A percentile compares a stretch with the other conserved stretches of the same genome.
Evolutionary conservation across 2,797 vertebrate genomes (phyloP).

Genomic region (Leptoclinus maculatus): DNA sequence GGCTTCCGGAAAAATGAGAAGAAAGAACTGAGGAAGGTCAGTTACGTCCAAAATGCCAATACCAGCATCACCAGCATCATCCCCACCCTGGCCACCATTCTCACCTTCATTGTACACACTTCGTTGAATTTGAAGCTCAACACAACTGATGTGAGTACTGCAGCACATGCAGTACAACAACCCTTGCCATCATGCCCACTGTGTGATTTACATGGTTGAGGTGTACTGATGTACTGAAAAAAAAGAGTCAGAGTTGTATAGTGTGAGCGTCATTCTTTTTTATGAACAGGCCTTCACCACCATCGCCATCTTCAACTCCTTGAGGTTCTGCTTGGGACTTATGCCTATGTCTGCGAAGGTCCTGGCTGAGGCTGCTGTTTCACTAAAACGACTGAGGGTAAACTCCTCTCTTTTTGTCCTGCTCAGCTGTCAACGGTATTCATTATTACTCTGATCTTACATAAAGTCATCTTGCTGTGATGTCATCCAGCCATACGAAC

Average conservation of each 20-base stretch:
- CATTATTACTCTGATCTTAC: background rate
- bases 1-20: constrained; percentile 83
- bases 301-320: constrained; percentile 86
- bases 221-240: background rate
- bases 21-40: constrained; percentile 73
- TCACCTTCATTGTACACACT: constrained; percentile 86
- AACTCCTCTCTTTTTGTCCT: constrained; percentile 6
- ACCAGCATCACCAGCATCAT: constrained; percentile 73
- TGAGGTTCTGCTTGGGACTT: constrained; percentile 84
- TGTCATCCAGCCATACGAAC: background rate
- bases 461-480: background rate
- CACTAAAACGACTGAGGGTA: constrained; percentile 86
- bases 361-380: constrained; percentile 82
- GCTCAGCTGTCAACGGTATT: no score
- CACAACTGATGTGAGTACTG: constrained; percentile 67
- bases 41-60: constrained; percentile 85
- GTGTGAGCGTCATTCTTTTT: constrained; percentile 16
- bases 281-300: constrained; percentile 85
- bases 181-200: background rate
- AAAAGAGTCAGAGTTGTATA: background rate
- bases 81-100: constrained; percentile 80
- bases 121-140: constrained; percentile 71
- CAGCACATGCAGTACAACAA: background rate
- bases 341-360: constrained; percentile 82
- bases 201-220: background rate